phyloP scores from a whole-genome alignment of 2,797 vertebrate species.

The Pseudomugil gertrudae region DNA sequence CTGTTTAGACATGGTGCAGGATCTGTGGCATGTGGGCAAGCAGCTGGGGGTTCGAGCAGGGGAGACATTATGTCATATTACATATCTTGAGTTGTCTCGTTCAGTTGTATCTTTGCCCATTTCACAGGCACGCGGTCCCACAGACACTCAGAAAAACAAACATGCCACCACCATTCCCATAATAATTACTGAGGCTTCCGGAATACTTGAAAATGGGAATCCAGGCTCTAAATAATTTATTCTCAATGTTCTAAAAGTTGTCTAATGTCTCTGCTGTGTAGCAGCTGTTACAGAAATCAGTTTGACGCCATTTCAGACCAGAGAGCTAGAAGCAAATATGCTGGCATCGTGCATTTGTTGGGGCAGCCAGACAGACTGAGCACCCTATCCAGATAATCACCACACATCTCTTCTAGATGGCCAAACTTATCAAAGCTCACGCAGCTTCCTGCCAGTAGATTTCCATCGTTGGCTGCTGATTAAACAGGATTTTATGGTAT shows the following conservation, averaged over 20 bases:
- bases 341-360: slow-evolving; percentile 64
- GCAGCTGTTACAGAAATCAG: slow-evolving; percentile 58
- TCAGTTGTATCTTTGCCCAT: slow-evolving; percentile 67
- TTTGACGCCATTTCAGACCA: slow-evolving; percentile 63
- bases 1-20: slow-evolving; percentile 78
- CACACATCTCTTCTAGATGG: slow-evolving; percentile 75
- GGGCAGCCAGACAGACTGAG: slow-evolving; percentile 71
- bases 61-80: slow-evolving; percentile 79
- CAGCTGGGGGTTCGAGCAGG: slow-evolving; percentile 78
- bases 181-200: slow-evolving; percentile 40
- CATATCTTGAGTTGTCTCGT: slow-evolving; percentile 78
- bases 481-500: slow-evolving; percentile 70
- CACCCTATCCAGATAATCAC: slow-evolving; percentile 75
- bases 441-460: slow-evolving; percentile 66
- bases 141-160: slow-evolving; percentile 58
- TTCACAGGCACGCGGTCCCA: slow-evolving; percentile 61
- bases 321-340: slow-evolving; percentile 63
- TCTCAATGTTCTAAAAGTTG: slow-evolving; percentile 36
- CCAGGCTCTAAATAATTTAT: slow-evolving; percentile 45
- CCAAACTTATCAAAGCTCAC: slow-evolving; percentile 73
- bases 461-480: slow-evolving; percentile 70
- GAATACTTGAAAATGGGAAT: slow-evolving; percentile 40
- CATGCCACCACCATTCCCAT: slow-evolving; percentile 42
- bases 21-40: slow-evolving; percentile 79
- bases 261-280: slow-evolving; percentile 51